These are phyloP conservation scores for Megaleporinus macrocephalus DNA, from an alignment of 2,113 vertebrate genomes.

Conservation along the genomic window DNA sequence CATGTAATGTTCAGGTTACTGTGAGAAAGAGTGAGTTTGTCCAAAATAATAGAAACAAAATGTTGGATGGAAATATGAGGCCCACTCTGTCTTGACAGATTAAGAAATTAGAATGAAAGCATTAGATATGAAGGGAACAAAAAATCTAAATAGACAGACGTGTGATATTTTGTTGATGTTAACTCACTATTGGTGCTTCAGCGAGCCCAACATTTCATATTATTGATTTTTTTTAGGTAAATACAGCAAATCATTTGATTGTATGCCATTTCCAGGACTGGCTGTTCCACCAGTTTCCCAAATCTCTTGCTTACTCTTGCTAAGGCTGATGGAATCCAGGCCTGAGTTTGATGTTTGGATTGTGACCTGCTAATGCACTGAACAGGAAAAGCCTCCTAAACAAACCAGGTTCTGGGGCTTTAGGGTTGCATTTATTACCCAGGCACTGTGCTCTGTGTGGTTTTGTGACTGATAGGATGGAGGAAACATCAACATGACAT, in stretches of 20 bases:
- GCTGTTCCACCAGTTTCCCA: not conserved
- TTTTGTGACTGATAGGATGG: not conserved
- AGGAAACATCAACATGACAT: not conserved
- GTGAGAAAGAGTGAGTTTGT: too few relatives aligned
- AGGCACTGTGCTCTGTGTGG: not conserved
- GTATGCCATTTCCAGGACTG: not conserved
- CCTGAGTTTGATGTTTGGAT: slow-evolving; percentile 55
- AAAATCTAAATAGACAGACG: too few relatives aligned
- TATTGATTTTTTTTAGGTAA: not conserved
- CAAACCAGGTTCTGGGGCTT: slow-evolving; percentile 44
- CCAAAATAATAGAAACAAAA: too few relatives aligned
- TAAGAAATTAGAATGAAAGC: too few relatives aligned
- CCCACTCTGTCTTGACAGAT: not conserved
- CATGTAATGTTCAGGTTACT: too few relatives aligned
- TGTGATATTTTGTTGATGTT: not conserved
- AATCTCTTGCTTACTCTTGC: not conserved
- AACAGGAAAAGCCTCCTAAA: slow-evolving; percentile 50
- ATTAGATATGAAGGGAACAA: too few relatives aligned
- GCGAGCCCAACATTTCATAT: not conserved
- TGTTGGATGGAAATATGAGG: too few relatives aligned
- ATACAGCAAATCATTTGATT: not conserved
- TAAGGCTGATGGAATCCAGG: slow-evolving; percentile 65
- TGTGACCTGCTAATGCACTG: slow-evolving; percentile 34
- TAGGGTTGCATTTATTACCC: not conserved
- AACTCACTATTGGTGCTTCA: not conserved